Base-by-base conservation (phyloP, 2,888 invertebrate species). In the Eupithecia subumbrata region DNA sequence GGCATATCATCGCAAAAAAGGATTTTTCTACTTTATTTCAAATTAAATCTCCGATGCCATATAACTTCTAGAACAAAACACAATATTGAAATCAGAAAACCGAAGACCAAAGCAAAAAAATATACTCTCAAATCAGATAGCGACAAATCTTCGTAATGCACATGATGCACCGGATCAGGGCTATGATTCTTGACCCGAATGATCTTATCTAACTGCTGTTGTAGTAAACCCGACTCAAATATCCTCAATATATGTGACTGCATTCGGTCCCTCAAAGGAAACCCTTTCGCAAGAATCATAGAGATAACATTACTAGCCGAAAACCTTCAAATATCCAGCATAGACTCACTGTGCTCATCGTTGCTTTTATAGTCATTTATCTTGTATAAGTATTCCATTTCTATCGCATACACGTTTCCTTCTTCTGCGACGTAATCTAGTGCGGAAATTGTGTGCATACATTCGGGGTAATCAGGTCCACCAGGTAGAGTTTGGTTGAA, bases 221-320 rank as follows among this genome's bases (percentile, higher is more conserved):
- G 74, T 14, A 89, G 76, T 63, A 92, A 76, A 11, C 92, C 92
- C 4, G 84, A 80, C 78, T 92, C 91, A 45, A 83, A 87, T 77
- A 91, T 82, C 45, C 82, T 82, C 40, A 77, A 76, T 16, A 86
- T 84, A 69, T 87, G 81, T 8, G 78, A 78, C 72, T 89, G 88
- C 69, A 92, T 85, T 75, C 80, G 79, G 0, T 85, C 67, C 30
- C 72, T 82, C 9, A 88, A 83, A 25, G 88, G 87, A 77, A 88
- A 91, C 11, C 92, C 92, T 76, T 84, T 86, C 4, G 75, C 81
- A 37, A 87, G 73, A 73, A 87, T 90, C 76, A 89, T 84, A n/a
- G 84, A 83, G 34, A 87, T 82, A 14, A 81, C 72, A 43, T 84
- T 81, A 40, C 79, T 83, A 56, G 76, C 80, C 34, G 85, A 84